A percentile compares a stretch with the other conserved stretches of the same genome.
These are phyloP conservation scores for Rhincodon typus DNA, from an alignment of 2,797 vertebrate genomes.

Conservation along the genomic window DNA sequence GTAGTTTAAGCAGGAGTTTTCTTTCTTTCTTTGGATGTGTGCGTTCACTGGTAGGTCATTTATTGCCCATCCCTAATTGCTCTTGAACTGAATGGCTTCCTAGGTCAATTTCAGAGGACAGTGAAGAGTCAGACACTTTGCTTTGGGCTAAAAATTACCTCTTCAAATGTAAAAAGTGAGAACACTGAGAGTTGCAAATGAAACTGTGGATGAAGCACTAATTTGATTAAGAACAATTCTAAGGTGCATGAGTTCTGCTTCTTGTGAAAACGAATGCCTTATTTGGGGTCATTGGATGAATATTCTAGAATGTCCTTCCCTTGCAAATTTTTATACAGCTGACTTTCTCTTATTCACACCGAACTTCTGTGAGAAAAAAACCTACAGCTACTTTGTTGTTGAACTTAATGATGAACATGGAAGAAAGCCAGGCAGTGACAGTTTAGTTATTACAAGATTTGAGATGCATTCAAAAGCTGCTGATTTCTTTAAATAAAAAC, in stretches of 20 bases:
- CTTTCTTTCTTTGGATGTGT: too few species aligned
- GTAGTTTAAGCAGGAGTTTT: neutral
- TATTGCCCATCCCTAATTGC: too few species aligned
- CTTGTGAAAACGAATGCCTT: too few species aligned
- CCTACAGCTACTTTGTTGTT: too few species aligned
- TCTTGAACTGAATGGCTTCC: too few species aligned
- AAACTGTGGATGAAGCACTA: neutral
- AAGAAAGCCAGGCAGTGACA: neutral
- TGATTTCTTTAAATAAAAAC: neutral
- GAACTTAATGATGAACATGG: neutral
- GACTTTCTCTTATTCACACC: neutral
- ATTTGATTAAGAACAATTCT: neutral
- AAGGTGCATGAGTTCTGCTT: neutral
- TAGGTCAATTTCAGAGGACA: too few species aligned
- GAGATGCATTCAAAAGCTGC: neutral
- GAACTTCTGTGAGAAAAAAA: neutral
- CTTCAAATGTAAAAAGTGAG: neutral
- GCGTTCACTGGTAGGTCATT: too few species aligned
- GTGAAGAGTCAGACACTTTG: too few species aligned
- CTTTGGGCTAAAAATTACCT: neutral
- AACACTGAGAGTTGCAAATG: neutral
- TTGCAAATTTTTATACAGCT: neutral
- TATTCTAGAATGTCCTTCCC: neutral
- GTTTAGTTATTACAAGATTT: neutral
- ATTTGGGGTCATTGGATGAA: neutral